Percentiles rank a stretch among this genome's conserved stretches.
phyloP scores from a whole-genome alignment of 2,797 vertebrate genomes.

The Cyprinella venusta region DNA sequence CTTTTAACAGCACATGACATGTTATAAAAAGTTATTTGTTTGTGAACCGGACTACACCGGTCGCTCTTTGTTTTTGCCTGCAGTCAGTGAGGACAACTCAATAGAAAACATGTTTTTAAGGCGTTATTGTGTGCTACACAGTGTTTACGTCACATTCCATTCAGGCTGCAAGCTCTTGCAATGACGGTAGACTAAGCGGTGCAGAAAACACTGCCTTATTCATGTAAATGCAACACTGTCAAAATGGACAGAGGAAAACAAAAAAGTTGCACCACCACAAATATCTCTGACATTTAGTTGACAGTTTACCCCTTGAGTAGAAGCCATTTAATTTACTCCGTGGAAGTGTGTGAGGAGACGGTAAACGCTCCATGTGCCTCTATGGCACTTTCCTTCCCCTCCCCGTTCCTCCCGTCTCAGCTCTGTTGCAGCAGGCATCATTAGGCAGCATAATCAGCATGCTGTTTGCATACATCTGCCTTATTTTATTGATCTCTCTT shows the following conservation, averaged over 20 bases:
- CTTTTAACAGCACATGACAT: neutral
- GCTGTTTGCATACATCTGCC: conserved; percentile 86
- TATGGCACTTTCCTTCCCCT: conserved; percentile 49
- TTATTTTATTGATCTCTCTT: conserved; percentile 85
- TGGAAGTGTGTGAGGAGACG: neutral
- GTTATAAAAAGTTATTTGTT: neutral
- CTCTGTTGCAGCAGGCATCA: conserved; percentile 75
- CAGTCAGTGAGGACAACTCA: neutral
- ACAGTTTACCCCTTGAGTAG: conserved; percentile 9
- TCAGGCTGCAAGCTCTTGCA: neutral
- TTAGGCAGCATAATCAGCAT: conserved; percentile 82
- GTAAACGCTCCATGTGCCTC: conserved; percentile 40
- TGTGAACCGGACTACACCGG: neutral
- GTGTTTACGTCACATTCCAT: neutral
- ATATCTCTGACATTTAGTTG: conserved; percentile 19
- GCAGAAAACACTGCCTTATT: neutral
- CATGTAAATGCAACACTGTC: neutral
- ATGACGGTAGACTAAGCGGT: neutral
- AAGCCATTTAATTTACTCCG: conserved; percentile 28
- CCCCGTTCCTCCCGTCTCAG: conserved; percentile 40
- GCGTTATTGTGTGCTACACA: neutral
- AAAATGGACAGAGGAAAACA: neutral
- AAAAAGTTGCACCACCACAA: neutral
- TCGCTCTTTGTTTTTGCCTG: neutral
- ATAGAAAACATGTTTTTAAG: neutral